Evolutionary conservation across 2,797 vertebrate species (phyloP), one percentile per base, ranked within the genome.

Genomic region (Sandelia bainsii): DNA sequence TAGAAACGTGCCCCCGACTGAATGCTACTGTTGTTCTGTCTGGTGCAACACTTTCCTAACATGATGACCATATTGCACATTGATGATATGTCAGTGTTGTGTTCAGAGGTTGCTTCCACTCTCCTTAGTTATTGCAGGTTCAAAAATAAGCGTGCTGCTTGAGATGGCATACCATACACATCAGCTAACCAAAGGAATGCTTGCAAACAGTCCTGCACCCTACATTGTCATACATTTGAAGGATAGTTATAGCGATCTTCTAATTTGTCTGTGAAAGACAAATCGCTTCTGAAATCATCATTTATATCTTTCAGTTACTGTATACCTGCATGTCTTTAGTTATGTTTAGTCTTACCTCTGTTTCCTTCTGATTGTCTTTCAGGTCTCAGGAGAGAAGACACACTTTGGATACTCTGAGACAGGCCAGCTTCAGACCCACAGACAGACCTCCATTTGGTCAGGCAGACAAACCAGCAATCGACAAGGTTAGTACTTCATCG

Each of bases 381-480:
- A 95, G 95, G 83, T 82, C 89, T 80, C 95, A 95, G 50, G 95
- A 95, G 75, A 89, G 95, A 76, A 93, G 94, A 81, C 94, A 95
- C 89, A 95, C 95, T 32, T 78, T 95, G 90, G 95, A 95, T 81
- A 93, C 67, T 25, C 74, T 95, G 82, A 92, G 93, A 79, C 93
- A 92, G 81, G 84, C 80, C 20, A 63, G 70, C 72, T 76, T 82
- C 84, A 83, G 85, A 89, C 40, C 91, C 61, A 19, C 91, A 57
- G 93, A 92, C 85, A 73, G 84, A 78, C 87, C 87, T 25, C 69
- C 78, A 0, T 78, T 85, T n/a, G 76, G 7, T 56, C 88, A 77
- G 59, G 3, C 76, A 14, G 91, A 93, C 4, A 90, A 76, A 81
- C 7, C 85, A 1, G 54, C 81, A 19, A 52, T 93, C 0, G 93